These are phyloP conservation scores for Staurois parvus DNA, from an alignment of 2,797 vertebrate species.

Conservation along the genomic window DNA sequence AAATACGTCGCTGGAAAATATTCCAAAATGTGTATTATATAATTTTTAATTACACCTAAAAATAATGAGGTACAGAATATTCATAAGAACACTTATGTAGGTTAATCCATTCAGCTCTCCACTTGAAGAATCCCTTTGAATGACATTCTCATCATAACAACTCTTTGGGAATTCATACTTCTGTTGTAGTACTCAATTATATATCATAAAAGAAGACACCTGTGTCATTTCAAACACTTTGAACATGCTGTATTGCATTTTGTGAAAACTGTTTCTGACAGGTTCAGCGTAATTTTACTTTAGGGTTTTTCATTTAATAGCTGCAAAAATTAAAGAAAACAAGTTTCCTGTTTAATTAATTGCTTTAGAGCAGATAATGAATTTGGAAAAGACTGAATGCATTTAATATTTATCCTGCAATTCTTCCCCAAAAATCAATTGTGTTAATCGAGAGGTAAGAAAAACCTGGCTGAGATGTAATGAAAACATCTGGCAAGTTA, in stretches of 20 bases:
- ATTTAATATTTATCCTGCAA: constrained; percentile 43
- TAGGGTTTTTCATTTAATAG: neutral
- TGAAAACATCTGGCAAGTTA: constrained; percentile 32
- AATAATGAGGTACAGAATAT: constrained; percentile 54
- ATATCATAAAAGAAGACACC: constrained; percentile 34
- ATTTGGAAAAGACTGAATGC: constrained; percentile 43
- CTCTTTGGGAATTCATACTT: constrained; percentile 33
- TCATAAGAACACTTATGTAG: constrained; percentile 53
- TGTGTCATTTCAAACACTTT: constrained; percentile 34
- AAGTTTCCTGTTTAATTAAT: constrained; percentile 43
- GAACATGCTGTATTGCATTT: constrained; percentile 11
- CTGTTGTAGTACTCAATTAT: constrained; percentile 31
- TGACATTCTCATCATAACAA: constrained; percentile 26
- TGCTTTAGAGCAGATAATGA: constrained; percentile 35
- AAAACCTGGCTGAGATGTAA: neutral
- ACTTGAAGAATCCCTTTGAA: constrained; percentile 42
- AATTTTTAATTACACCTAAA: constrained; percentile 39
- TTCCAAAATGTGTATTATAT: constrained; percentile 24
- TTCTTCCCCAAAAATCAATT: constrained; percentile 20
- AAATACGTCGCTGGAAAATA: constrained; percentile 6
- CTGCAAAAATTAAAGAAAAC: neutral
- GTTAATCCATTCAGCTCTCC: constrained; percentile 42
- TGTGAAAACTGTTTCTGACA: neutral
- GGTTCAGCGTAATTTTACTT: neutral
- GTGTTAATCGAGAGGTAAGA: constrained; percentile 26